phyloP scores from a whole-genome alignment of 2,888 invertebrate species.

The Cephus runcator region DNA sequence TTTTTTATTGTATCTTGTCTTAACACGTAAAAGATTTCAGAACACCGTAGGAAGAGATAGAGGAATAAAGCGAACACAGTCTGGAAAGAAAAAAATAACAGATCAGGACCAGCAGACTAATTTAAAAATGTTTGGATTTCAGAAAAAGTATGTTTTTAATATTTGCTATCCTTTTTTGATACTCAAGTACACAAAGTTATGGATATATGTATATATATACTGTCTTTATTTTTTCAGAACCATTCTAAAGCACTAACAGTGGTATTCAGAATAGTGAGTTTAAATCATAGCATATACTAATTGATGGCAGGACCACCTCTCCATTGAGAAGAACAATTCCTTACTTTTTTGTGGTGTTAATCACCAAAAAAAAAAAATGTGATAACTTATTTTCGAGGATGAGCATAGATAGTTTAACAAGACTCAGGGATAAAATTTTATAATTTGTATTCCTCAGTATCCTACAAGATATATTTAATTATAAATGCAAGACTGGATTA shows the following conservation, averaged over 20 bases:
- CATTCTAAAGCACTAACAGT: slow-evolving; percentile 25
- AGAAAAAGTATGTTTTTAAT: slow-evolving; percentile 68
- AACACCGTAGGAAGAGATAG: slow-evolving; percentile 27
- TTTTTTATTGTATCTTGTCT: slow-evolving; percentile 13
- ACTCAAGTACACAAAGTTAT: background rate
- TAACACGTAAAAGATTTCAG: slow-evolving; percentile 21
- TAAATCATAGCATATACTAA: background rate
- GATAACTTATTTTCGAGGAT: background rate
- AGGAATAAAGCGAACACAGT: slow-evolving; percentile 47
- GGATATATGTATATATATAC: background rate
- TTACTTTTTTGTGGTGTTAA: background rate
- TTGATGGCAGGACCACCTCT: background rate
- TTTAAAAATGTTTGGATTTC: slow-evolving; percentile 76
- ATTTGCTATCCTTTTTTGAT: background rate
- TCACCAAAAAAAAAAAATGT: background rate
- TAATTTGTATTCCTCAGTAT: background rate
- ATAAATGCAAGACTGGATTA: background rate
- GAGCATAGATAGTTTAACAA: background rate
- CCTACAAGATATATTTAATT: background rate
- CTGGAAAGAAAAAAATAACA: slow-evolving; percentile 56
- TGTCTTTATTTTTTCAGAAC: slow-evolving; percentile 23
- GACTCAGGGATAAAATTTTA: background rate
- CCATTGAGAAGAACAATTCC: background rate
- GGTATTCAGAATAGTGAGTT: background rate
- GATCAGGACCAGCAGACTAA: slow-evolving; percentile 70